Evolutionary conservation across 2,888 invertebrate genomes (phyloP).

Genomic region (Crocallis elinguaria): DNA sequence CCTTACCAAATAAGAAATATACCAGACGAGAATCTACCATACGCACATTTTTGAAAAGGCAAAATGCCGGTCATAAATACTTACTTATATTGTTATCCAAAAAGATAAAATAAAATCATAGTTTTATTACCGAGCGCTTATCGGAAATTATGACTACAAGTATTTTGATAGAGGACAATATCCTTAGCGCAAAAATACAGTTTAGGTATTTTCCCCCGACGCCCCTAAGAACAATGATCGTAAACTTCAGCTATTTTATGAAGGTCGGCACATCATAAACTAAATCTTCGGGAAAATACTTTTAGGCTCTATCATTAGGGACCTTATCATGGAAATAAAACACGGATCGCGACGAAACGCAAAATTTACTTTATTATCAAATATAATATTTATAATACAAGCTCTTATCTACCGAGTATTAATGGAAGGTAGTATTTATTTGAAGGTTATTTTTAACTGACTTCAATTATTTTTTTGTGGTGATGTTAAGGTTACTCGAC

Average conservation of each 20-base stretch:
- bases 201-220: conserved; percentile 27
- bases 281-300: conserved; percentile 41
- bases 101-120: conserved; percentile 25
- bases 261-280: conserved; percentile 40
- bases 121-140: conserved; percentile 19
- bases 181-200: conserved; percentile 21
- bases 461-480: neutral
- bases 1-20: too few species aligned
- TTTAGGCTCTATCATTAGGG: conserved; percentile 38
- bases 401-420: conserved; percentile 25
- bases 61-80: neutral
- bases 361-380: conserved; percentile 32
- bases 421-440: conserved; percentile 28
- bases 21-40: too few species aligned
- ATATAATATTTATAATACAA: conserved; percentile 37
- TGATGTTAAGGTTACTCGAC: too few species aligned
- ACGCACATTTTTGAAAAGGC: too few species aligned
- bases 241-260: conserved; percentile 40
- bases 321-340: conserved; percentile 38
- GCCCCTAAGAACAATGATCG: conserved; percentile 33
- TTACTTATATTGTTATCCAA: conserved; percentile 5
- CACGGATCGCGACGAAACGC: conserved; percentile 31
- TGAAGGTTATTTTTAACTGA: conserved; percentile 5
- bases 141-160: conserved; percentile 24
- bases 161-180: conserved; percentile 24